Conservation (phyloP, 2,113 vertebrate species). For the Mionectes macconnelli region DNA sequence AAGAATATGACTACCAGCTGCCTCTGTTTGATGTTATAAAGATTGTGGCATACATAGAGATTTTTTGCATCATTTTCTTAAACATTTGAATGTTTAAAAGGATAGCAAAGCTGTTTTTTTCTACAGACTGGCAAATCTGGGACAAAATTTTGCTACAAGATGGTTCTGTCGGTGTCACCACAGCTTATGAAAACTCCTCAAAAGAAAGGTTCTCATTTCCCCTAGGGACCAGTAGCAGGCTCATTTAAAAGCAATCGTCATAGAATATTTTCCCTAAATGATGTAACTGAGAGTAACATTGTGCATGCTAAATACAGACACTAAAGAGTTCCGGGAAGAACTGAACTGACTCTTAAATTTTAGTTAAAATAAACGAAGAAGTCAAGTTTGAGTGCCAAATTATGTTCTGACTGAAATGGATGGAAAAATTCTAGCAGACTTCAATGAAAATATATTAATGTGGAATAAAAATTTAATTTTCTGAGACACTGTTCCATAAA, state of each 20-base stretch:
- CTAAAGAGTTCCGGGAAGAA: not conserved
- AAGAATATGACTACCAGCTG: conserved; percentile 6
- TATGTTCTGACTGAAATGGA: not conserved
- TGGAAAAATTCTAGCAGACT: not conserved
- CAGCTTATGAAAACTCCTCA: not conserved
- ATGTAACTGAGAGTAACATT: not conserved
- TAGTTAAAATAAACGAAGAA: not conserved
- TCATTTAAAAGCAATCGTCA: conserved; percentile 23
- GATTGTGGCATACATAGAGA: not conserved
- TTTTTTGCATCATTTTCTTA: conserved; percentile 1
- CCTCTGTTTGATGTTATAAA: not conserved
- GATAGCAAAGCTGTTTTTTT: not conserved
- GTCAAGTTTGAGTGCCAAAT: not conserved
- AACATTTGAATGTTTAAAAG: not conserved
- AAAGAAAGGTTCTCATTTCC: not conserved
- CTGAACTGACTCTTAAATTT: not conserved
- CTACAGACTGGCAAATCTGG: not conserved
- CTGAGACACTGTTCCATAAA: not conserved
- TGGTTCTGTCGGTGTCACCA: not conserved
- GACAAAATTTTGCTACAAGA: not conserved
- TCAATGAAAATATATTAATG: not conserved
- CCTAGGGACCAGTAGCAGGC: not conserved
- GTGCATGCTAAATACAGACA: not conserved
- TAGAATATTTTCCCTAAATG: conserved; percentile 13
- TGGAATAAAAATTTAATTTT: not conserved